A percentile compares a stretch with the other conserved stretches of the same genome.
These are phyloP conservation scores for Tachysurus fulvidraco DNA, from an alignment of 2,113 vertebrate genomes.

Conservation along the genomic window DNA sequence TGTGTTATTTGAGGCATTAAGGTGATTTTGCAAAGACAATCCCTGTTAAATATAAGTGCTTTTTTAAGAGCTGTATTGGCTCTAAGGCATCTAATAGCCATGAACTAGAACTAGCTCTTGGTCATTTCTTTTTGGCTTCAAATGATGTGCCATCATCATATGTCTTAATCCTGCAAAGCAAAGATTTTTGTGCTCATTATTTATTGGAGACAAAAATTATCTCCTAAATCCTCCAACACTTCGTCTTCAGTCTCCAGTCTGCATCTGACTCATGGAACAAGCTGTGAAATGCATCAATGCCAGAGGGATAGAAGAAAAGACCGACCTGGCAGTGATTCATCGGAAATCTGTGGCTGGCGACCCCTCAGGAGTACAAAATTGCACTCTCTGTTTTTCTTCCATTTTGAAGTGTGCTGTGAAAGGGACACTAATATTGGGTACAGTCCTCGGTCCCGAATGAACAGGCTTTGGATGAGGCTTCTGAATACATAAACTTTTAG, in stretches of 20 bases:
- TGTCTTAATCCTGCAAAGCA: neutral
- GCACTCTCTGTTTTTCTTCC: constrained; percentile 15
- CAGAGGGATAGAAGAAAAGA: constrained; percentile 3
- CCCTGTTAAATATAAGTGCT: constrained; percentile 38
- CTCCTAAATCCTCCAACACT: constrained; percentile 23
- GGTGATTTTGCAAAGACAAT: constrained; percentile 36
- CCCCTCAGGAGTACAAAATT: constrained; percentile 34
- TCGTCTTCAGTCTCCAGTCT: constrained; percentile 14
- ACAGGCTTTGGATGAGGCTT: constrained; percentile 16
- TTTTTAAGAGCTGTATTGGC: constrained; percentile 19
- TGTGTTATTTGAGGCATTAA: constrained; percentile 43
- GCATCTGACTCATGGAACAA: constrained; percentile 30
- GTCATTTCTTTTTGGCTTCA: neutral
- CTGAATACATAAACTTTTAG: neutral
- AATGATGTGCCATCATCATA: neutral
- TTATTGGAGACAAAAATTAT: neutral
- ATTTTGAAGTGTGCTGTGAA: constrained; percentile 35
- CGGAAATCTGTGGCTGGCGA: constrained; percentile 24
- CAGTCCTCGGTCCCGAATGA: neutral
- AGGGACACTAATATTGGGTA: constrained; percentile 26
- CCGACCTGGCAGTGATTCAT: constrained; percentile 18
- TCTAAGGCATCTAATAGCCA: neutral
- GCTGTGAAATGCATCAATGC: constrained; percentile 20
- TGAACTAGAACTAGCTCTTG: neutral
- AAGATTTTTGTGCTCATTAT: neutral